Evolutionary conservation across 1,140 invertebrate genomes (phyloP), one percentile per base, ranked within the genome.

Genomic region (Meloidogyne hapla): DNA sequence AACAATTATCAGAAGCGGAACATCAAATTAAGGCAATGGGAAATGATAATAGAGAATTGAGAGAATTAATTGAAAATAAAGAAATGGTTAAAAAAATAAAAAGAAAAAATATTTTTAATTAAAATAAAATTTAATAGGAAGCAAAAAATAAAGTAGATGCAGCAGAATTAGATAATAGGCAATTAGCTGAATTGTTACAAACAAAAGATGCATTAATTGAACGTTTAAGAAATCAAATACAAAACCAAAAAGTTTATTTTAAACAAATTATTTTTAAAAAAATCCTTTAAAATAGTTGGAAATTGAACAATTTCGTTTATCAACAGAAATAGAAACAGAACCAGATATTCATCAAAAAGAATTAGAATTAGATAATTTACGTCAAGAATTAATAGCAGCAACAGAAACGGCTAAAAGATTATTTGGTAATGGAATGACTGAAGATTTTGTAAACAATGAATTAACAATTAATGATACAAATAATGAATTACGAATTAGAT

Each of bases 401-500:
- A 84, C 83, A 42, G 80, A 84, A 64, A 65, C 84, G 18, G 83
- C 83, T n/a, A 64, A 79, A 42, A 69, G 77, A 42, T 68, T 84
- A 21, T 86, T 84, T 69, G 85, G 83, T n/a, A 61, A 23, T 13
- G 62, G 62, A 33, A 33, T 78, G 0, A 10, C 18, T 38, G 67
- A 75, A 21, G 38, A 75, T 23, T 10, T 28, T 25, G 25, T 23
- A 75, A 74, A 75, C 15, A 23, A 25, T 12, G 38, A 21, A 25
- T 25, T 62, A 38, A n/a, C n/a, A 45, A 8, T 33, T 28, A 56
- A 68, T 9, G 83, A 86, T 64, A 69, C 83, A 23, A 77, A 70
- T 15, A 56, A 23, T 33, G 74, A 84, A 28, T 65, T 84, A n/a
- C 79, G 85, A 8, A 33, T 85, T 61, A 72, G 85, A 67, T 67